These are phyloP conservation scores for Aegithalos caudatus DNA, from an alignment of 2,113 vertebrate genomes.

Conservation along the genomic window DNA sequence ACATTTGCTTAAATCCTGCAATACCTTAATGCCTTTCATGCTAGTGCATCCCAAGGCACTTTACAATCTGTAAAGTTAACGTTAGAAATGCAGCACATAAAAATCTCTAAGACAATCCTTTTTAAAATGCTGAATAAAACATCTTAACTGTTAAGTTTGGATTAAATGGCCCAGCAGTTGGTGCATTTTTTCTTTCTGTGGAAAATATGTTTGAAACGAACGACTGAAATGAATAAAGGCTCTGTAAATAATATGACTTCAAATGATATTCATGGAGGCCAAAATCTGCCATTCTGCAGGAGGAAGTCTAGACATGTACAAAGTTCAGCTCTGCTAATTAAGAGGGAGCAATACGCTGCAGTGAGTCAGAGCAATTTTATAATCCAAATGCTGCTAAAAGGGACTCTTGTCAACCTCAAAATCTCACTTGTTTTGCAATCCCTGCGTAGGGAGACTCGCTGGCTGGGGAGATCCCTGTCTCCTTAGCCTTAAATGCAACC, in stretches of 20 bases:
- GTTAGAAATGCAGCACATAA: conserved; percentile 50
- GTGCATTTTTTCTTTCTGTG: conserved; percentile 48
- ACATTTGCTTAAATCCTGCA: conserved; percentile 50
- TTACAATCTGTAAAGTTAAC: conserved; percentile 63
- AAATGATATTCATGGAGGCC: conserved; percentile 52
- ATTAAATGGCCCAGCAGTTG: conserved; percentile 64
- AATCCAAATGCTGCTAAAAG: conserved; percentile 64
- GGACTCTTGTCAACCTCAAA: conserved; percentile 55
- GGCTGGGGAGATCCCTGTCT: background rate
- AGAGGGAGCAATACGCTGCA: conserved; percentile 47
- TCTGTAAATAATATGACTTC: conserved; percentile 64
- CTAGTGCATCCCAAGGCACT: conserved; percentile 57
- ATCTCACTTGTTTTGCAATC: conserved; percentile 55
- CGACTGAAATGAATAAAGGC: conserved; percentile 57
- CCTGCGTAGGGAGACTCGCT: background rate
- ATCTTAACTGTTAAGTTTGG: conserved; percentile 62
- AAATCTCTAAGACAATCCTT: conserved; percentile 55
- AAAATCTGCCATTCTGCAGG: conserved; percentile 55
- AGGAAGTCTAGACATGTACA: conserved; percentile 64
- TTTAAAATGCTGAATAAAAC: conserved; percentile 65
- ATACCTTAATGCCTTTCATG: conserved; percentile 57
- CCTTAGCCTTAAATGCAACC: background rate
- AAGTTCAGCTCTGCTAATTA: conserved; percentile 65
- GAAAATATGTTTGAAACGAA: conserved; percentile 63
- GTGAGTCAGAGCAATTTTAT: conserved; percentile 62